These are phyloP conservation scores for Liasis olivaceus DNA, from an alignment of 2,797 vertebrate genomes.

Conservation along the genomic window DNA sequence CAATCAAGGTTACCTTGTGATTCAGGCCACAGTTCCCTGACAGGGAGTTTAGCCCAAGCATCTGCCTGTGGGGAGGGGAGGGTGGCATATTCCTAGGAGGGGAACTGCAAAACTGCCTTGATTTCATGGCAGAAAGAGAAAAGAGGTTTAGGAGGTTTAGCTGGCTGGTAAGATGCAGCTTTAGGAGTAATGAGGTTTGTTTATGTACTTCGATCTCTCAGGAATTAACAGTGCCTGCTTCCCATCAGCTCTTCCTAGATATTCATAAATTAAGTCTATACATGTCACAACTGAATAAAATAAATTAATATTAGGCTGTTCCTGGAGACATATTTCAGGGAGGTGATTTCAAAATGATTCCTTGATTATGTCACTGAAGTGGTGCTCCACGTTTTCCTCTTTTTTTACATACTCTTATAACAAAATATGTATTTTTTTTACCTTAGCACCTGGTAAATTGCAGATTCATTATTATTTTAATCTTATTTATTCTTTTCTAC, in stretches of 20 bases:
- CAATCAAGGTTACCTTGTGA: constrained; percentile 5
- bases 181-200: not conserved
- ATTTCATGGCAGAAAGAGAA: not conserved
- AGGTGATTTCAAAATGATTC: not conserved
- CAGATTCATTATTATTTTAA: not conserved
- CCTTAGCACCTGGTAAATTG: not conserved
- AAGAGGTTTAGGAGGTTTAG: not conserved
- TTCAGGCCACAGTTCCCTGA: constrained; percentile 3
- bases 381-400: not conserved
- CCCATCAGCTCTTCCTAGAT: not conserved
- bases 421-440: too few relatives aligned
- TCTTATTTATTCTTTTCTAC: not conserved
- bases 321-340: not conserved
- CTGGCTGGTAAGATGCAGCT: not conserved
- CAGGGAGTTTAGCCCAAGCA: not conserved
- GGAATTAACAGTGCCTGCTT: not conserved
- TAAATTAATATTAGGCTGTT: not conserved
- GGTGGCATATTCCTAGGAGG: not conserved
- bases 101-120: not conserved
- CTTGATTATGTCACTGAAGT: not conserved
- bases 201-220: not conserved
- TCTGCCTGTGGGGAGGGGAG: not conserved
- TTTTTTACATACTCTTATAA: not conserved
- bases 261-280: not conserved
- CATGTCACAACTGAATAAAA: not conserved